phyloP scores from a whole-genome alignment of 2,113 vertebrate species.

The Xiphias gladius region DNA sequence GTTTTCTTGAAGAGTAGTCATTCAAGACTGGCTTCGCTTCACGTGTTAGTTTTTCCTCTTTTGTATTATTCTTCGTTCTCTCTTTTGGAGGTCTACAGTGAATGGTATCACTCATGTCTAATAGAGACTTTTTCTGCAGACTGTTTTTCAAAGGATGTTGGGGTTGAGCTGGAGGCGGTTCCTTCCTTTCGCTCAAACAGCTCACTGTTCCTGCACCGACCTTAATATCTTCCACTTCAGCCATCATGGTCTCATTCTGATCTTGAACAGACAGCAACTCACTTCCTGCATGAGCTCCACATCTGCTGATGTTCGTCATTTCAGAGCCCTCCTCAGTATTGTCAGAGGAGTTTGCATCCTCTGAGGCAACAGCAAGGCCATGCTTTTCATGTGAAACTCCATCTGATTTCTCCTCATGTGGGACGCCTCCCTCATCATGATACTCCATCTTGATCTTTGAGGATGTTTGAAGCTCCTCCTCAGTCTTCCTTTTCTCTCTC shows the following conservation, averaged over 20 bases:
- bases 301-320: slow-evolving; percentile 25
- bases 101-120: slow-evolving; percentile 55
- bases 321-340: slow-evolving; percentile 30
- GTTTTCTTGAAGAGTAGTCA: slow-evolving; percentile 26
- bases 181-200: slow-evolving; percentile 68
- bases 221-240: slow-evolving; percentile 49
- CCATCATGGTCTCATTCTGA: slow-evolving; percentile 37
- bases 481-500: slow-evolving; percentile 37
- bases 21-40: slow-evolving; percentile 25
- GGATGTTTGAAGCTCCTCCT: slow-evolving; percentile 16
- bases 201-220: slow-evolving; percentile 58
- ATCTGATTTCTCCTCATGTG: slow-evolving; percentile 28
- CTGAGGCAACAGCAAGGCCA: slow-evolving; percentile 10
- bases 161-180: slow-evolving; percentile 50
- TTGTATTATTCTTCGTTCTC: slow-evolving; percentile 29
- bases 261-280: slow-evolving; percentile 38
- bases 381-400: slow-evolving; percentile 1
- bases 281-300: slow-evolving; percentile 44
- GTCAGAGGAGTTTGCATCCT: slow-evolving; percentile 31
- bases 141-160: slow-evolving; percentile 77
- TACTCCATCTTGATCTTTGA: slow-evolving; percentile 67
- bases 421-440: not conserved
- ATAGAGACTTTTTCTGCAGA: slow-evolving; percentile 64
- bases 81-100: slow-evolving; percentile 46
- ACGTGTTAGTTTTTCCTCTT: slow-evolving; percentile 33